Evolutionary conservation across 2,797 vertebrate genomes (phyloP).

Genomic region (Acrossocheilus fasciatus): DNA sequence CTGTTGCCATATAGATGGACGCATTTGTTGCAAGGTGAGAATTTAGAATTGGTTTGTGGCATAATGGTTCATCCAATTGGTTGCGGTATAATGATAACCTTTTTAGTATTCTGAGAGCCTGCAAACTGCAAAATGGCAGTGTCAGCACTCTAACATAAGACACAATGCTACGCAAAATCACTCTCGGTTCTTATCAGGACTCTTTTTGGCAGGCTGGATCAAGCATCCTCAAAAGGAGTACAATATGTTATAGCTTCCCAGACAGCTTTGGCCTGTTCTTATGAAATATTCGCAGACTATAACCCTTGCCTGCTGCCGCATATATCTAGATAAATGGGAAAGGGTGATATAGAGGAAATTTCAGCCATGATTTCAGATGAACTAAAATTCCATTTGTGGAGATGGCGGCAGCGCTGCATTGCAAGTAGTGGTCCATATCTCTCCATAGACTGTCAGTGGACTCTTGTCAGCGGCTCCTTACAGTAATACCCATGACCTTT

Average conservation of each 20-base stretch:
- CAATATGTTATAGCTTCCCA: slow-evolving; percentile 50
- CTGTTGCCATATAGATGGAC: slow-evolving; percentile 35
- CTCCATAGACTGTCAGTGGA: slow-evolving; percentile 58
- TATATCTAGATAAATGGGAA: slow-evolving; percentile 34
- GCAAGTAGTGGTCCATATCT: slow-evolving; percentile 60
- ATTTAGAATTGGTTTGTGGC: slow-evolving; percentile 55
- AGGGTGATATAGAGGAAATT: slow-evolving; percentile 48
- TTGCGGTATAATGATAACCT: slow-evolving; percentile 55
- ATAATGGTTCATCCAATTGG: slow-evolving; percentile 47
- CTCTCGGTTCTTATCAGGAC: slow-evolving; percentile 59
- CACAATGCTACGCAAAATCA: slow-evolving; percentile 62
- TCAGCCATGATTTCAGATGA: slow-evolving; percentile 58
- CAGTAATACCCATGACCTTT: slow-evolving; percentile 76
- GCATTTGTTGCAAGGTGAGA: slow-evolving; percentile 33
- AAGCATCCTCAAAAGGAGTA: slow-evolving; percentile 59
- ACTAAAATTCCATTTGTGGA: slow-evolving; percentile 55
- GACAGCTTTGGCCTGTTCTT: slow-evolving; percentile 27
- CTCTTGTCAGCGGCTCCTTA: slow-evolving; percentile 65
- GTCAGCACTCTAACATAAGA: slow-evolving; percentile 63
- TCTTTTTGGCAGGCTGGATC: slow-evolving; percentile 56
- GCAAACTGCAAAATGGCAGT: slow-evolving; percentile 58
- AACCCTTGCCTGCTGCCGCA: not conserved
- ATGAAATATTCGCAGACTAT: slow-evolving; percentile 40
- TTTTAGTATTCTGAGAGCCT: slow-evolving; percentile 62
- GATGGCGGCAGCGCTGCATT: slow-evolving; percentile 37